Percentiles rank a stretch among this genome's conserved stretches.
Evolutionary conservation across 2,888 invertebrate species (phyloP).

Genomic region (Drosophila mulleri): DNA sequence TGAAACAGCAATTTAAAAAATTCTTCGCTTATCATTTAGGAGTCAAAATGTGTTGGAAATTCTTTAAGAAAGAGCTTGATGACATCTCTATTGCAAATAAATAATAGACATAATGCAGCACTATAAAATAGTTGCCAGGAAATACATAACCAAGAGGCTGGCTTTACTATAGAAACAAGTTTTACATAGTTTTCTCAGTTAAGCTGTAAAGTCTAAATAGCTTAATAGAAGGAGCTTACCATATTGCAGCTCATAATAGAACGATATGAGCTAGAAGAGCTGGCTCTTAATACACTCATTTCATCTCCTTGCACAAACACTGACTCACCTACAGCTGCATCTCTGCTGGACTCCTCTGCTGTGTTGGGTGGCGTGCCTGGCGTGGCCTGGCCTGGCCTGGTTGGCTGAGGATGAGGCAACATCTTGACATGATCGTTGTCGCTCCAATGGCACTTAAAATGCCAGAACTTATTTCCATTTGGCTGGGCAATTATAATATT

Average conservation of each 20-base stretch:
- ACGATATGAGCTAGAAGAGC: neutral
- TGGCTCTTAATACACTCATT: slow-evolving; percentile 1
- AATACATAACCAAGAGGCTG: neutral
- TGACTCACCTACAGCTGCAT: slow-evolving; percentile 29
- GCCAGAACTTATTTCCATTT: slow-evolving; percentile 80
- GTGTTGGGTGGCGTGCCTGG: slow-evolving; percentile 17
- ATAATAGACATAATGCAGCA: neutral
- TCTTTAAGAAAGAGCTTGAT: too few relatives aligned
- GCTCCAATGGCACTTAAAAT: slow-evolving; percentile 71
- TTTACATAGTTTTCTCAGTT: neutral
- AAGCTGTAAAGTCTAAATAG: neutral
- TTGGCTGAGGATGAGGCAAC: slow-evolving; percentile 32
- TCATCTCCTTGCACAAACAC: neutral
- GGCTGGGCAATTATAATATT: slow-evolving; percentile 81
- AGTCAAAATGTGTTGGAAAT: too few relatives aligned
- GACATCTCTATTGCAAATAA: neutral
- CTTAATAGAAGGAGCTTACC: slow-evolving; percentile 1
- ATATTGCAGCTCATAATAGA: neutral
- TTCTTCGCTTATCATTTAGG: too few relatives aligned
- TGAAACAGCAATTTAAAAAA: too few relatives aligned
- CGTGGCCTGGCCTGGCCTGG: slow-evolving; percentile 19
- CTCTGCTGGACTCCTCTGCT: neutral
- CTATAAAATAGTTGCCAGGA: neutral
- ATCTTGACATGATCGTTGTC: slow-evolving; percentile 59
- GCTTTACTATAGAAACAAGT: neutral